Conservation (phyloP, 2,888 invertebrate species). For the Drosophila mimetica region DNA sequence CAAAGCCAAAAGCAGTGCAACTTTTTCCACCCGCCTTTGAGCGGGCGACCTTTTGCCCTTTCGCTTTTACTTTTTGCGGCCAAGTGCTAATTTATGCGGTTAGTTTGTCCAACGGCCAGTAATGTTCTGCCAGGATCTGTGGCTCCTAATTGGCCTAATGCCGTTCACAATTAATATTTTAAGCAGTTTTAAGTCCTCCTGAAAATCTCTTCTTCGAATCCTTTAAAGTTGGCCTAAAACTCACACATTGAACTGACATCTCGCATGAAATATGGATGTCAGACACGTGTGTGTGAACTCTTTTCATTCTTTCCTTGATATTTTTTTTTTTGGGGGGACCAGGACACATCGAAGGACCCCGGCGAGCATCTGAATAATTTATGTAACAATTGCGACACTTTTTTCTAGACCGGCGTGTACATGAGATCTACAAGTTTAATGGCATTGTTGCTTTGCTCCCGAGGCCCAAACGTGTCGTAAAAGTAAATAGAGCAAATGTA, state of each 20-base stretch:
- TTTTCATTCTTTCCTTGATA: slow-evolving; percentile 40
- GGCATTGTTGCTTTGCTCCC: slow-evolving; percentile 74
- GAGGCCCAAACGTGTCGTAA: slow-evolving; percentile 70
- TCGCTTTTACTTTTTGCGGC: slow-evolving; percentile 21
- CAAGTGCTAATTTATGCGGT: slow-evolving; percentile 56
- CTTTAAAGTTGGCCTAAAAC: slow-evolving; percentile 37
- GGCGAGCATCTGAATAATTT: slow-evolving; percentile 65
- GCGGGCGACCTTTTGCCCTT: slow-evolving; percentile 17
- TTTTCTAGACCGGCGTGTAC: slow-evolving; percentile 35
- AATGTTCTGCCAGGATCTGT: slow-evolving; percentile 9
- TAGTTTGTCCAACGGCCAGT: slow-evolving; percentile 29
- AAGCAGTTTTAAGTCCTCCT: slow-evolving; percentile 1
- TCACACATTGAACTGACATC: slow-evolving; percentile 74
- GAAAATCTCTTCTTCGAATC: too few species aligned
- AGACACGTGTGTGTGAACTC: slow-evolving; percentile 56
- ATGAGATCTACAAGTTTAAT: slow-evolving; percentile 67
- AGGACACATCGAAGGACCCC: slow-evolving; percentile 24
- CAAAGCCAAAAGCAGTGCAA: slow-evolving; percentile 65
- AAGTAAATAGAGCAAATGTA: slow-evolving; percentile 72
- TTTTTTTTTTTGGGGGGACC: slow-evolving; percentile 5
- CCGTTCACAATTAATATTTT: slow-evolving; percentile 25
- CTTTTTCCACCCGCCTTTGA: slow-evolving; percentile 46
- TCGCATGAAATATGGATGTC: slow-evolving; percentile 68
- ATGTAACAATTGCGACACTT: slow-evolving; percentile 79
- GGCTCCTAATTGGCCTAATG: slow-evolving; percentile 33